Evolutionary conservation across 2,888 invertebrate genomes (phyloP).

Genomic region (Sepiola atlantica): DNA sequence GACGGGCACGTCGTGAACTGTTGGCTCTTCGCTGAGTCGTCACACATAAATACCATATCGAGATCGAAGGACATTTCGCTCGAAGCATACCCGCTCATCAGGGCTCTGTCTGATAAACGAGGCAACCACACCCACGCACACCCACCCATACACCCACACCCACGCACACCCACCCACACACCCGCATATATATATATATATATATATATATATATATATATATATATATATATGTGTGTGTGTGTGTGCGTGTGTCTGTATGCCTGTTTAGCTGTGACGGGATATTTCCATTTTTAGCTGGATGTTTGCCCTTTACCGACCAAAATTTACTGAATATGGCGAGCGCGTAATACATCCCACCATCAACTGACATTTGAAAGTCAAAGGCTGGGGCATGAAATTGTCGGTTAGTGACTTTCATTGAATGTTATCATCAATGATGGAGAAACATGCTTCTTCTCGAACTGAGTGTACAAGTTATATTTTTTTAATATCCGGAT

Average conservation of each 20-base stretch:
- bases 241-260: no score
- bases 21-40: not conserved
- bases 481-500: no score
- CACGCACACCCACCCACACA: no score
- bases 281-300: conserved; percentile 21
- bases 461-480: no score
- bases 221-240: no score
- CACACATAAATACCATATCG: not conserved
- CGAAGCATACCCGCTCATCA: not conserved
- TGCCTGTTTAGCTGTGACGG: no score
- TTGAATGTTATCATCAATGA: no score
- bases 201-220: no score
- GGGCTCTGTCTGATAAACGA: not conserved
- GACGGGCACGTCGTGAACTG: not conserved
- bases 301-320: not conserved
- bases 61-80: not conserved
- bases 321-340: not conserved
- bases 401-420: not conserved
- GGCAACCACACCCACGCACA: no score
- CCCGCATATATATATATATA: no score
- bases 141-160: no score
- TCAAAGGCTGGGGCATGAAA: not conserved
- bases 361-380: not conserved
- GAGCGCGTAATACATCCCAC: not conserved
- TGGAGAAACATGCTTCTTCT: no score